Conservation (phyloP, 1,140 invertebrate genomes). For the Lepidotrigona ventralis region DNA sequence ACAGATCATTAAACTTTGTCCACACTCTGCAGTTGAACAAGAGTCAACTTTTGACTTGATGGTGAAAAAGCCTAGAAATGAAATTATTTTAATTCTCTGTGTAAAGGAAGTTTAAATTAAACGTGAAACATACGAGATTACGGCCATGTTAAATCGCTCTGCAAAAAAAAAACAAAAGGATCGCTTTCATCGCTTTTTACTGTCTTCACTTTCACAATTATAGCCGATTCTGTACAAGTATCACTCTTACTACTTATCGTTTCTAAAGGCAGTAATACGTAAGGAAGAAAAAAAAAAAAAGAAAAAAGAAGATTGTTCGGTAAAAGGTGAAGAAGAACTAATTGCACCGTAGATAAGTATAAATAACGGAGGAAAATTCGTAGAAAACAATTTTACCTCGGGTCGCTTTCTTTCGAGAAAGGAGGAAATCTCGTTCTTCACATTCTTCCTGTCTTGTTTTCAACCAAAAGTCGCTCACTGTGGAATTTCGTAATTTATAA, state of each 20-base stretch:
- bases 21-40: not conserved
- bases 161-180: constrained; percentile 16
- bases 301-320: not conserved
- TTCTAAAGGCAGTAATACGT: not conserved
- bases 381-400: not conserved
- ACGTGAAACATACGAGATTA: constrained; percentile 3
- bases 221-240: not conserved
- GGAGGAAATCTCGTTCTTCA: not conserved
- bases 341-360: not conserved
- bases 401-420: constrained; percentile 10
- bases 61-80: not conserved
- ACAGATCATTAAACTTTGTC: not conserved
- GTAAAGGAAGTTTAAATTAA: not conserved
- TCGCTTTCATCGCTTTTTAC: constrained; percentile 18
- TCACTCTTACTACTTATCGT: not conserved
- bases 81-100: not conserved
- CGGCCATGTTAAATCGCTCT: constrained; percentile 16
- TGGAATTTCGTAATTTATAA: not conserved
- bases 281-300: not conserved
- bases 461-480: not conserved
- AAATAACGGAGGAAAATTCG: not conserved
- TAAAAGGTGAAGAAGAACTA: not conserved
- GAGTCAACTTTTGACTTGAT: no score
- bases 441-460: not conserved
- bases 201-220: constrained; percentile 22